These are phyloP conservation scores for Notothenia coriiceps DNA, from an alignment of 2,113 vertebrate genomes.

Conservation along the genomic window DNA sequence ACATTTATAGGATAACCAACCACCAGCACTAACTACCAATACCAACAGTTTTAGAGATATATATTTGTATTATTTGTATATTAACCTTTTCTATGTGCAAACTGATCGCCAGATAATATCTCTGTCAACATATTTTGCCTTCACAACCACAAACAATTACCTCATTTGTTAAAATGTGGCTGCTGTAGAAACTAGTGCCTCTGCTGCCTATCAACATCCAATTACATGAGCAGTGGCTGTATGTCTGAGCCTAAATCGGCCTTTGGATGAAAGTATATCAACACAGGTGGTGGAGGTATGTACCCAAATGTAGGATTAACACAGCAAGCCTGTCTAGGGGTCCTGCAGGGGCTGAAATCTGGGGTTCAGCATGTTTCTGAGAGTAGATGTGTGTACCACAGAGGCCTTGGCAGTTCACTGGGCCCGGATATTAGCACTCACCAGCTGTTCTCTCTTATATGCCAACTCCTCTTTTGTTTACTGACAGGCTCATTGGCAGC, in stretches of 20 bases:
- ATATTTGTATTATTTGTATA: not conserved
- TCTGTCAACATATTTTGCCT: not conserved
- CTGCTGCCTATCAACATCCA: slow-evolving; percentile 3
- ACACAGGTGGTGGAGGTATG: slow-evolving; percentile 51
- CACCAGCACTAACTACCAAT: not conserved
- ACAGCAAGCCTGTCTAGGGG: slow-evolving; percentile 27
- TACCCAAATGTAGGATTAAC: slow-evolving; percentile 66
- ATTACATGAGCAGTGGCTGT: slow-evolving; percentile 24
- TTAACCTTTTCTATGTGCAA: not conserved
- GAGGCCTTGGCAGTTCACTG: slow-evolving; percentile 53
- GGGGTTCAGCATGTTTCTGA: slow-evolving; percentile 35
- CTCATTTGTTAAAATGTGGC: slow-evolving; percentile 10
- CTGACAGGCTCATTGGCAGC: slow-evolving; percentile 74
- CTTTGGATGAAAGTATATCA: slow-evolving; percentile 24
- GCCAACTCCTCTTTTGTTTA: slow-evolving; percentile 74
- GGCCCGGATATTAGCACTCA: slow-evolving; percentile 61
- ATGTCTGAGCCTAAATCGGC: slow-evolving; percentile 17
- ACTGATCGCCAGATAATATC: not conserved
- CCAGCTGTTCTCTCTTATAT: slow-evolving; percentile 73
- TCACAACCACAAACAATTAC: slow-evolving; percentile 1
- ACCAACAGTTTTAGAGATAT: not conserved
- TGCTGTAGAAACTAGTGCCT: slow-evolving; percentile 10
- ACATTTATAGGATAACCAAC: not conserved
- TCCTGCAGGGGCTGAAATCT: slow-evolving; percentile 40
- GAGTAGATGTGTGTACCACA: slow-evolving; percentile 41